A percentile compares a stretch with the other conserved stretches of the same genome.
Conservation (phyloP, 2,797 vertebrate genomes). For the Tangara arthus region DNA sequence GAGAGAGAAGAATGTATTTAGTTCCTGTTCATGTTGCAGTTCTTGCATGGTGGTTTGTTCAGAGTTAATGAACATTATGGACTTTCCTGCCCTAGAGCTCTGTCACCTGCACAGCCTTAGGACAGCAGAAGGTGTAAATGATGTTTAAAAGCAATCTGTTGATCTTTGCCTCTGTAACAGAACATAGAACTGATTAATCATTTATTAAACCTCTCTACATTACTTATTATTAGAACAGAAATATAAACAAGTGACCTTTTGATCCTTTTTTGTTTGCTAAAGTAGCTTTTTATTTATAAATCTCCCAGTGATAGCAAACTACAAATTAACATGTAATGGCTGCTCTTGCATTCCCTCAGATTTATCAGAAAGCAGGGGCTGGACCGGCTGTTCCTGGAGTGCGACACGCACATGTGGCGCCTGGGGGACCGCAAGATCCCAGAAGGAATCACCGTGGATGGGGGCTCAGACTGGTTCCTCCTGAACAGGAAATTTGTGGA, state of each 20-base stretch:
- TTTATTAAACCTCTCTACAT: not conserved
- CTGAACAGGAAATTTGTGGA: conserved; percentile 94
- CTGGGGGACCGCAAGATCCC: conserved; percentile 94
- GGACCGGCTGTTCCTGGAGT: conserved; percentile 94
- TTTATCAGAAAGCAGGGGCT: conserved; percentile 97
- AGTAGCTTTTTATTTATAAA: not conserved
- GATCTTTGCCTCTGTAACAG: not conserved
- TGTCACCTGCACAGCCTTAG: not conserved
- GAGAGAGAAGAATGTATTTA: not conserved
- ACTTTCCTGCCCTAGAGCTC: not conserved
- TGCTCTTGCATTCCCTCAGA: conserved; percentile 61
- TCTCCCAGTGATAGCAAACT: not conserved
- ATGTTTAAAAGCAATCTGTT: not conserved
- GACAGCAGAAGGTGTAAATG: not conserved
- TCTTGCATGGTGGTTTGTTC: not conserved
- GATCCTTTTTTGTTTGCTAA: not conserved
- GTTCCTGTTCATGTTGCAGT: not conserved
- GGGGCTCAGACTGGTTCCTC: conserved; percentile 97
- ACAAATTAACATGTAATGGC: not conserved
- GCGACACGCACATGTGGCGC: conserved; percentile 98
- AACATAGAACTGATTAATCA: not conserved
- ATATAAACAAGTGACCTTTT: conserved; percentile 9
- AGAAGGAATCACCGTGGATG: conserved; percentile 92
- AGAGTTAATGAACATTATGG: not conserved
- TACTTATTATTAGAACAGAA: not conserved